phyloP scores from a whole-genome alignment of 2,888 invertebrate genomes.

The Sminthurides aquaticus region DNA sequence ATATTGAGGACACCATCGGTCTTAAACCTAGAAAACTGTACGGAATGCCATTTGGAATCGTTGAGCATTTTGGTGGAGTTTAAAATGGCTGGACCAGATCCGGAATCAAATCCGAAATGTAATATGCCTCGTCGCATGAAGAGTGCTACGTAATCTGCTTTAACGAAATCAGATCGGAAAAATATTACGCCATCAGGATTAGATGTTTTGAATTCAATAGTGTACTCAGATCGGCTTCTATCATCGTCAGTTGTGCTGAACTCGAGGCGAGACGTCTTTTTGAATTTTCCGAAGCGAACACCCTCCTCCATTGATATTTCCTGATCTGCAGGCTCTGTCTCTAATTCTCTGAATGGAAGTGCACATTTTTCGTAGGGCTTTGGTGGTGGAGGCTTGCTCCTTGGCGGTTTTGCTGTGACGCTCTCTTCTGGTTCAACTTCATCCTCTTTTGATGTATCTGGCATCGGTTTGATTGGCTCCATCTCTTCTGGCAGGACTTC shows the following conservation, averaged over 20 bases:
- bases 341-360: conserved; percentile 54
- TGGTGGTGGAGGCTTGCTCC: conserved; percentile 41
- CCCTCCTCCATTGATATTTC: conserved; percentile 56
- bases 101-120: conserved; percentile 59
- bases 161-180: conserved; percentile 57
- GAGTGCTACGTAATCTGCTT: conserved; percentile 64
- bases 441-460: conserved; percentile 29
- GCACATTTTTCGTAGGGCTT: conserved; percentile 48
- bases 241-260: conserved; percentile 32
- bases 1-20: conserved; percentile 61
- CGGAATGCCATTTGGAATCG: conserved; percentile 72
- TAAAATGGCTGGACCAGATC: conserved; percentile 57
- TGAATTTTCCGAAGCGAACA: conserved; percentile 38
- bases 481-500: conserved; percentile 44
- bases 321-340: conserved; percentile 62
- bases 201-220: conserved; percentile 78
- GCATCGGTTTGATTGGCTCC: conserved; percentile 32
- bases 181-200: conserved; percentile 81
- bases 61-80: conserved; percentile 56
- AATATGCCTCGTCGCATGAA: conserved; percentile 64
- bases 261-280: conserved; percentile 39
- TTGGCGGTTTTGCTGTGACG: conserved; percentile 16
- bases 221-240: conserved; percentile 46
- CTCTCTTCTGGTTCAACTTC: conserved; percentile 7
- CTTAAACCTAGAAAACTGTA: conserved; percentile 59